These are phyloP conservation scores for Phyto melanocephala DNA, from an alignment of 2,888 invertebrate species.

Conservation along the genomic window DNA sequence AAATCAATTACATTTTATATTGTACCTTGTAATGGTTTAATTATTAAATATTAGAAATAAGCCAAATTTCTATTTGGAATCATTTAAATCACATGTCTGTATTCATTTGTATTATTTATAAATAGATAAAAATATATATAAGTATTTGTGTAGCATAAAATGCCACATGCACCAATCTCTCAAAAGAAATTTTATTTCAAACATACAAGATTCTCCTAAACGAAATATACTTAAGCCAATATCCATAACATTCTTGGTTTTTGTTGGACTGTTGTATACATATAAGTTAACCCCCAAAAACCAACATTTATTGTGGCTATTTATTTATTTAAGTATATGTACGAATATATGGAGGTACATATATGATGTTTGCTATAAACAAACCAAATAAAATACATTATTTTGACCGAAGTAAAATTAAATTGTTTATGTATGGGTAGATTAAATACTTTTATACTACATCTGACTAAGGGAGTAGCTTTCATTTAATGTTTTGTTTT, in stretches of 20 bases:
- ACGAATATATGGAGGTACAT: too few relatives aligned
- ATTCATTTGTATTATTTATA: too few relatives aligned
- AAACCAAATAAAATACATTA: conserved; percentile 10
- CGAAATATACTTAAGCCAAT: conserved; percentile 3
- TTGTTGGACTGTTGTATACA: not conserved
- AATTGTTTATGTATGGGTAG: not conserved
- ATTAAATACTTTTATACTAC: not conserved
- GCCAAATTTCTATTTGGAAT: not conserved
- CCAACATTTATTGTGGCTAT: conserved; percentile 39
- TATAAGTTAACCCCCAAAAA: not conserved
- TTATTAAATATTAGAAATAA: not conserved
- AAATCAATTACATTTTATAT: not conserved
- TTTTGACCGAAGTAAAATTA: not conserved
- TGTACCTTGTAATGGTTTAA: not conserved
- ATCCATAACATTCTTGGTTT: not conserved
- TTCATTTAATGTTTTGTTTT: conserved; percentile 22
- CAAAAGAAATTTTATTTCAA: not conserved
- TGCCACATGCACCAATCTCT: not conserved
- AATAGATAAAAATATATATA: too few relatives aligned
- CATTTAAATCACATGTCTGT: too few relatives aligned
- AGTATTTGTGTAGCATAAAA: not conserved
- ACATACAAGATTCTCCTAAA: not conserved
- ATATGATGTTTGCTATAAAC: conserved; percentile 34
- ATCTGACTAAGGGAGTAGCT: not conserved
- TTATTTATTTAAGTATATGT: too few relatives aligned